These are phyloP conservation scores for Proterorhinus semilunaris DNA, from an alignment of 2,113 vertebrate species.

Conservation along the genomic window DNA sequence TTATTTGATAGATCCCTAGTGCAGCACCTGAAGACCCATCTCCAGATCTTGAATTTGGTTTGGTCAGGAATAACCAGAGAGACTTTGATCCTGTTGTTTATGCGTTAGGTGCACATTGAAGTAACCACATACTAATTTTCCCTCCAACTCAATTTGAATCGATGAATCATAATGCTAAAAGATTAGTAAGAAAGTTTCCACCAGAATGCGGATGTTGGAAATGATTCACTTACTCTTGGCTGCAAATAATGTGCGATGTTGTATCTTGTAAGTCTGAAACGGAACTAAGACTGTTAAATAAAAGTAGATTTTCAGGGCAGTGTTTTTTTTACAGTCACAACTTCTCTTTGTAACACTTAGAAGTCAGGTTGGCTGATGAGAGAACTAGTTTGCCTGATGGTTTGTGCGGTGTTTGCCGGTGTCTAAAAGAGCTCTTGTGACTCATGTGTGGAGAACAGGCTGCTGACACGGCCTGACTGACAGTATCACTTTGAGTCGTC, in stretches of 20 bases:
- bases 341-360: background rate
- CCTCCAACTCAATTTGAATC: background rate
- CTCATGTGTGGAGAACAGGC: constrained; percentile 69
- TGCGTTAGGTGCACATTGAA: background rate
- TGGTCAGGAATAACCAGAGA: too few species aligned
- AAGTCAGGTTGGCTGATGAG: background rate
- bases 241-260: background rate
- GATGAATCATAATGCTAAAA: background rate
- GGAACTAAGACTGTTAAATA: background rate
- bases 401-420: constrained; percentile 48
- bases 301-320: background rate
- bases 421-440: constrained; percentile 68
- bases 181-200: background rate
- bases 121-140: background rate
- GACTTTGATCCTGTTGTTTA: too few species aligned
- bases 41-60: too few species aligned
- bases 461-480: constrained; percentile 54
- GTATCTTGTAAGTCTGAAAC: background rate
- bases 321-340: background rate
- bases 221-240: background rate
- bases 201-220: background rate
- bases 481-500: constrained; percentile 64
- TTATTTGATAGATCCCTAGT: too few species aligned
- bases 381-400: constrained; percentile 9
- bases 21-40: too few species aligned